Base-by-base conservation (phyloP, 35 echinoderm and acorn worm genomes). In the Apostichopus parvimensis region DNA sequence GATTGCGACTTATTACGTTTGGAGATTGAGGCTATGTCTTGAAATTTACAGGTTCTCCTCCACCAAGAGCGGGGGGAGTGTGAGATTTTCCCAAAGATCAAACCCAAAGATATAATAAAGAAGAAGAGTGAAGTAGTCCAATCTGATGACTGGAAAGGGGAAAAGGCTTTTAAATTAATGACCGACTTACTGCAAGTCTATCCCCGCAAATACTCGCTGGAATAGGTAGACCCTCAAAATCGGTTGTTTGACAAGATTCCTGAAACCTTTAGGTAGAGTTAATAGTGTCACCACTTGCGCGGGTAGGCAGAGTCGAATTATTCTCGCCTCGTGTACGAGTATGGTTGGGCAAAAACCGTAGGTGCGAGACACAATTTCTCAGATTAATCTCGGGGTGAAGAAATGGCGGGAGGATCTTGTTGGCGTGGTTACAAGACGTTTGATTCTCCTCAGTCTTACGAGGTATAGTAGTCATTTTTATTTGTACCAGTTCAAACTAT, bases 121-220 rank as follows among this genome's bases (percentile, higher is more conserved):
- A 11, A 68, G 18, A 68, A 68, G 18, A 66, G 15, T 12, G 15
- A 66, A 17, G 64, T 11, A 68, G 64, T 68, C 55, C 79, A 82
- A 82, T 82, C 54, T 82, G 79, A 82, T 82, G 79, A 82, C 18
- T 54, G 15, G 79, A 82, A 82, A 82, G 54, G 54, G n/a, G 79
- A 54, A 82, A 82, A 54, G n/a, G 79, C 79, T 82, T 82, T 82
- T 18, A 82, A 34, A 54, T 82, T 82, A 82, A 82, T 82, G 24
- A 82, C n/a, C 18, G 28, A 56, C 52, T 82, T 6, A 0, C 79
- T n/a, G 23, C 18, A 56, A 80, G 26, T 1, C 52, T 18, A 34
- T 82, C 79, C 14, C 79, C 10, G 2, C 34, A 45, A 45, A 45
- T 45, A 45, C 34, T 45, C 34, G 34, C 34, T 45, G 34, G 3